Percentiles rank a stretch among this genome's conserved stretches.
Evolutionary conservation across 2,113 vertebrate genomes (phyloP).

Genomic region (Neolamprologus sp.): DNA sequence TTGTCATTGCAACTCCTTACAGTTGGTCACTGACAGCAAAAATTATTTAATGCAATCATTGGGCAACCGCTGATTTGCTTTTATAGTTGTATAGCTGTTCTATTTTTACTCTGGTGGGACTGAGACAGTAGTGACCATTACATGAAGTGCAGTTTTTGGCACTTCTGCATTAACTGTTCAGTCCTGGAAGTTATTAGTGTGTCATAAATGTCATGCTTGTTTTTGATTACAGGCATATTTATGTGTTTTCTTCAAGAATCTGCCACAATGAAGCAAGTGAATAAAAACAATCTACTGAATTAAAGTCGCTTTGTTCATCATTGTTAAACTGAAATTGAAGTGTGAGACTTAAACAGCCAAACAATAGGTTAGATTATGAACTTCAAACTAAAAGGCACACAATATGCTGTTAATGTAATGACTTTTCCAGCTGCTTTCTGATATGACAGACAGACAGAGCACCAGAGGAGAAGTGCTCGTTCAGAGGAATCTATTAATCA

Average conservation of each 20-base stretch:
- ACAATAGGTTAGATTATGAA: neutral
- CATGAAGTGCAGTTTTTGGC: neutral
- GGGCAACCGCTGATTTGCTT: neutral
- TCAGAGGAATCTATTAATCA: neutral
- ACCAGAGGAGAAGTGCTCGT: neutral
- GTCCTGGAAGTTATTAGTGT: neutral
- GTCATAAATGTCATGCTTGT: neutral
- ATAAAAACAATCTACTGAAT: neutral
- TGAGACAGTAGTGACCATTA: neutral
- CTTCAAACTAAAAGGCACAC: neutral
- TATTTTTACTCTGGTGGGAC: neutral
- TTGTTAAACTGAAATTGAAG: neutral
- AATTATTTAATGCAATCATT: neutral
- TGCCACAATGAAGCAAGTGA: neutral
- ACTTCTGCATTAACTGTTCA: neutral
- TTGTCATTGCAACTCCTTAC: neutral
- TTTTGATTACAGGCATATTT: neutral
- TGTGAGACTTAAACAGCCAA: neutral
- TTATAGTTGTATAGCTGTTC: neutral
- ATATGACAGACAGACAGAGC: neutral
- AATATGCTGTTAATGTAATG: neutral
- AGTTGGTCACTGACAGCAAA: neutral
- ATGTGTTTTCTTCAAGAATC: neutral
- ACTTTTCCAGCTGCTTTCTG: neutral
- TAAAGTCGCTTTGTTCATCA: neutral